A percentile compares a stretch with the other conserved stretches of the same genome.
Conservation (phyloP, 53 echinoderm and acorn worm species). For the Echinarachnius parma region DNA sequence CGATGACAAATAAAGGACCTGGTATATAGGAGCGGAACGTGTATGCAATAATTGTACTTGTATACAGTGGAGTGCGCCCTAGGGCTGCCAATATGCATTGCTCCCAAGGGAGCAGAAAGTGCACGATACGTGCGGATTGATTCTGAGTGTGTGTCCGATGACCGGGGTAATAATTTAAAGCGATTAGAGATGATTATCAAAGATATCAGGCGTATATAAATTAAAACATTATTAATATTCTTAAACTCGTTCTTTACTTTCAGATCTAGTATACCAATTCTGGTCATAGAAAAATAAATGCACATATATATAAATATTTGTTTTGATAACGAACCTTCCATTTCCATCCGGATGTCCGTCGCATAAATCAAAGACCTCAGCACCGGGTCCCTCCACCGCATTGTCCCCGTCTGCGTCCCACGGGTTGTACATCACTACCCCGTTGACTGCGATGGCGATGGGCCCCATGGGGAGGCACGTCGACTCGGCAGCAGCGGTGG, state of each 20-base stretch:
- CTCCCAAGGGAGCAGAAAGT: too few species aligned
- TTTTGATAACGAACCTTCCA: slow-evolving; percentile 57
- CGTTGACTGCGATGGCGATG: slow-evolving; percentile 54
- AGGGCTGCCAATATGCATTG: too few species aligned
- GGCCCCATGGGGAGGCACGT: slow-evolving; percentile 56
- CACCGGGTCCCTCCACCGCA: slow-evolving; percentile 59
- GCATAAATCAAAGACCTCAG: slow-evolving; percentile 60
- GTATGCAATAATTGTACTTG: too few species aligned
- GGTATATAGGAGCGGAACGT: too few species aligned
- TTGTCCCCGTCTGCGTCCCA: slow-evolving; percentile 48
- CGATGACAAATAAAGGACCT: too few species aligned
- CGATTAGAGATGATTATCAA: too few species aligned
- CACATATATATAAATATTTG: slow-evolving; percentile 39
- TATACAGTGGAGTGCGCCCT: too few species aligned
- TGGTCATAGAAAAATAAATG: slow-evolving; percentile 26
- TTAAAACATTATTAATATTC: too few species aligned
- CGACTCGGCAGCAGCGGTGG: slow-evolving; percentile 15
- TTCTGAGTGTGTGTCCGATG: too few species aligned
- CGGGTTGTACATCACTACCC: slow-evolving; percentile 54
- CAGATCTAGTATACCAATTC: neutral
- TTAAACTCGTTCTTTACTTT: neutral
- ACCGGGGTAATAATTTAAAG: too few species aligned
- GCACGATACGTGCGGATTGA: too few species aligned
- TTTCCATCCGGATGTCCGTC: slow-evolving; percentile 58
- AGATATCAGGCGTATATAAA: too few species aligned